phyloP scores from a whole-genome alignment of 2,888 invertebrate species.

The Epirrhoe tristata region DNA sequence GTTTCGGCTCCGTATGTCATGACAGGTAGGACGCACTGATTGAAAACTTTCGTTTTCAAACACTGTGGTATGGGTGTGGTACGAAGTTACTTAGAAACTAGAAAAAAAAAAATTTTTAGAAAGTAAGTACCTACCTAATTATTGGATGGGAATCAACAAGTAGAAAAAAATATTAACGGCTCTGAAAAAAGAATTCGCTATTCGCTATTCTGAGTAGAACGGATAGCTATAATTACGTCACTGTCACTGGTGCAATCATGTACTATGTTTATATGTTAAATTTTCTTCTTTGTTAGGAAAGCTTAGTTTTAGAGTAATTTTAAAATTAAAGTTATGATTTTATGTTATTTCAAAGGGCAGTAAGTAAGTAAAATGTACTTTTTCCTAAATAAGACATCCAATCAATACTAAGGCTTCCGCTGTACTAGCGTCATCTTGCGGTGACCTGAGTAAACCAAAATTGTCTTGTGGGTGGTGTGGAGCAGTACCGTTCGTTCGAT shows the following conservation, averaged over 20 bases:
- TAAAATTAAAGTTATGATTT: not conserved
- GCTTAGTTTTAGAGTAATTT: not conserved
- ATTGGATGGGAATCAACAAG: not conserved
- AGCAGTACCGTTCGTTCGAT: slow-evolving; percentile 58
- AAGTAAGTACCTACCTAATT: not conserved
- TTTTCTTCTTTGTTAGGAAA: not conserved
- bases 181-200: too few relatives aligned
- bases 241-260: slow-evolving; percentile 36
- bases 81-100: too few relatives aligned
- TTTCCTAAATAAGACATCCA: slow-evolving; percentile 30
- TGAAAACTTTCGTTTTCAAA: too few relatives aligned
- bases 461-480: slow-evolving; percentile 80
- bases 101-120: not conserved
- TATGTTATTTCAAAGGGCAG: not conserved
- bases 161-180: not conserved
- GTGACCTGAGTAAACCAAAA: slow-evolving; percentile 54
- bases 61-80: too few relatives aligned
- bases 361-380: not conserved
- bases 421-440: slow-evolving; percentile 66
- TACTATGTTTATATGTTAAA: slow-evolving; percentile 1
- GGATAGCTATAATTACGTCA: slow-evolving; percentile 35
- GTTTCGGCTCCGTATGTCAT: too few relatives aligned
- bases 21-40: too few relatives aligned
- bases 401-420: slow-evolving; percentile 72
- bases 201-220: too few relatives aligned